Evolutionary conservation across 2,888 invertebrate species (phyloP).

Genomic region (Epinotia ramella): DNA sequence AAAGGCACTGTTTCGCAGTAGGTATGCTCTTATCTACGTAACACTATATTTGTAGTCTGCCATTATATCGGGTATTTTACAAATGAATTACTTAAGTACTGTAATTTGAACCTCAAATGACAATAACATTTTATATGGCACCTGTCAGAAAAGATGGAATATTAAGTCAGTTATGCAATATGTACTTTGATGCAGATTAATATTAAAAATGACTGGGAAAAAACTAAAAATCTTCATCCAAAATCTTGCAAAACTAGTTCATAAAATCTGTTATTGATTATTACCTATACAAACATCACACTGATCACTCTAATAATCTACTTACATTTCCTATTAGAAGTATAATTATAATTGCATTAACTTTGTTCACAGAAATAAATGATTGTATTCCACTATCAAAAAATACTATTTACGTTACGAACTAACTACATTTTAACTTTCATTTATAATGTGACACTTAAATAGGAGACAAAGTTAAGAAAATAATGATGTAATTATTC

Average conservation of each 20-base stretch:
- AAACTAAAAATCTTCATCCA: too few species aligned
- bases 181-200: not conserved
- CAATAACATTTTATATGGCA: conserved; percentile 30
- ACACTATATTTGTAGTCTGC: not conserved
- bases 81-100: not conserved
- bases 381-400: conserved; percentile 69
- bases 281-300: not conserved
- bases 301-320: not conserved
- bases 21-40: not conserved
- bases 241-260: not conserved
- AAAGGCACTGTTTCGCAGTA: not conserved
- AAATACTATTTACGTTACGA: not conserved
- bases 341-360: not conserved
- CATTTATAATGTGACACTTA: not conserved
- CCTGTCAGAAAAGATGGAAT: conserved; percentile 33
- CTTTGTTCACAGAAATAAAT: conserved; percentile 11
- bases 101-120: conserved; percentile 17
- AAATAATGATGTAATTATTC: not conserved
- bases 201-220: conserved; percentile 12
- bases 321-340: not conserved
- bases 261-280: too few species aligned
- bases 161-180: not conserved
- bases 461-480: not conserved
- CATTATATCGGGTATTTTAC: not conserved
- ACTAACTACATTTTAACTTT: not conserved